Base-by-base conservation (phyloP, 1,140 invertebrate genomes). In the Formica selysi region DNA sequence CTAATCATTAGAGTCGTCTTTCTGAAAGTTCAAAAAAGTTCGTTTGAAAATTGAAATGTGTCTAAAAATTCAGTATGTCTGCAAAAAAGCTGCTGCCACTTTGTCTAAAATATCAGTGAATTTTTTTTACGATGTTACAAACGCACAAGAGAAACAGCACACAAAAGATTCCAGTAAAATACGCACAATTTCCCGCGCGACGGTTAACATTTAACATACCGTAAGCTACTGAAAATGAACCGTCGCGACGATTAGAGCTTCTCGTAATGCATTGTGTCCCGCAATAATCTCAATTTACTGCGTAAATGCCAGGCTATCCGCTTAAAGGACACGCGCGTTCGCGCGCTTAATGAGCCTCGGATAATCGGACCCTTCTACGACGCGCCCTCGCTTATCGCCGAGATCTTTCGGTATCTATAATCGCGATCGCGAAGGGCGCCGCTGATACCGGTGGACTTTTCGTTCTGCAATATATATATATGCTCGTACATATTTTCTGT, bases 291-390 rank as follows among this genome's bases (percentile, higher is more conserved):
- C 44, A 62, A 86, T 86, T 86, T 81, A 70, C 38, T 41, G 68
- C 19, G 16, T 26, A 74, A 73, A 74, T 62, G 79, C 68, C 32
- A 83, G 67, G 67, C 67, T 57, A 41, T 59, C 41, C 76, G 65
- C 48, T 73, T 48, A 41, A 84, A 68, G 48, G 80, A 87, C 80
- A 76, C 70, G 71, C 73, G 80, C 79, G 68, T 86, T 73, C 67
- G 38, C 57, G 68, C 85, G 62, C 26, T 61, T 86, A 81, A 86
- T 86, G 65, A 81, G 68, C 65, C 85, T 70, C 67, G 85, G 70
- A 83, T 68, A 79, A 86, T 86, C 85, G 65, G 76, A 54, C 51
- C 78, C 85, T 74, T 48, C 26, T 10, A 38, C 68, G 13, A 62
- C 44, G 44, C 57, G 36, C 32, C 85, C 10, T 36, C 48, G 48